Evolutionary conservation across 2,113 vertebrate species (phyloP), one percentile per base, ranked within the genome.

Genomic region (Atherinomorus stipes): DNA sequence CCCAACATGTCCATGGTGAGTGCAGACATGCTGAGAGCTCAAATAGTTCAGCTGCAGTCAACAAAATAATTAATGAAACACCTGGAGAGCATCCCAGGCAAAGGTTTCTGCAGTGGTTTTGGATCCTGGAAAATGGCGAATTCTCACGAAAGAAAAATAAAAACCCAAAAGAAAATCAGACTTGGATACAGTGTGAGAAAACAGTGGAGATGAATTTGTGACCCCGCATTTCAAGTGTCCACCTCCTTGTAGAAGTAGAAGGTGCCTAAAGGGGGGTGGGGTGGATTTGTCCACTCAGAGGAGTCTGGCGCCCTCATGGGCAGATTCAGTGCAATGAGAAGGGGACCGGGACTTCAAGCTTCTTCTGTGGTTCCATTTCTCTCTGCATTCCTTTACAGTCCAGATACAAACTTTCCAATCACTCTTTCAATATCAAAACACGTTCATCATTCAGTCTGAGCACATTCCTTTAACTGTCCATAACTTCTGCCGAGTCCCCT

Each of bases 291-390:
- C 61, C 49, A 51, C 62, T 83, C 64, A 60, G 51, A 66, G 53
- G 54, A 70, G 73, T 56, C 58, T 71, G 51, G 21, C 3, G 47
- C 60, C 65, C 78, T 66, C 52, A 23, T 4, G 22, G 58, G 66
- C 50, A 42, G 60, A 78, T 77, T 93, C 90, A 93, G 90, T 91
- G 91, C 90, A 92, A 91, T 84, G 31, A 68, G 74, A 81, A 84
- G 58, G 53, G 69, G 51, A 68, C 63, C 45, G 61, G 66, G 73
- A 78, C 60, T 72, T 83, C 49, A 47, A 74, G 75, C 85, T 84
- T 90, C 76, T 80, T 85, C 70, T 23, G 31, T 78, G 75, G 62
- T 80, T 82, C 80, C 21, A 21, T 57, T 86, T 34, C 37, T 87
- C 54, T 74, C 64, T 47, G 18, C 15, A 3, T 52, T 76, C 71